Evolutionary conservation across 2,797 vertebrate species (phyloP).

Genomic region (Platyrinchus mystaceus): DNA sequence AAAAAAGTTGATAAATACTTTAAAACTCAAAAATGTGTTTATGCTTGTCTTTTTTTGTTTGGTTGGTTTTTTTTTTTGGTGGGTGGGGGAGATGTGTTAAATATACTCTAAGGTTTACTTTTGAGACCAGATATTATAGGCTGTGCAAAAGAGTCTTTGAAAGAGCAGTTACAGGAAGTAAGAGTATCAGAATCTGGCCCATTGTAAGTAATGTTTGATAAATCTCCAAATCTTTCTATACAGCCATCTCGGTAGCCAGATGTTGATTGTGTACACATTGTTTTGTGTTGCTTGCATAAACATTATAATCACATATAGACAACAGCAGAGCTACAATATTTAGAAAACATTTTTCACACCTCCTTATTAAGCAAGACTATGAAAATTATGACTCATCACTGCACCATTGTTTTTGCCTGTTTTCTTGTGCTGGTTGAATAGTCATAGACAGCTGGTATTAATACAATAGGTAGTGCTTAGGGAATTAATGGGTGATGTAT

Average conservation of each 20-base stretch:
- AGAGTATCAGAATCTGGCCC: constrained; percentile 20
- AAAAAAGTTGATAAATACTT: not conserved
- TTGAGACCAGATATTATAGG: not conserved
- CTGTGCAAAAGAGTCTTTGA: not conserved
- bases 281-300: constrained; percentile 90
- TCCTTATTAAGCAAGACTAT: constrained; percentile 91
- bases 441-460: constrained; percentile 88
- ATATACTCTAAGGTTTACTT: constrained; percentile 34
- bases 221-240: constrained; percentile 76
- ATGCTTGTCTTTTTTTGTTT: not conserved
- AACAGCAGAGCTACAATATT: constrained; percentile 91
- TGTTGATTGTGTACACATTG: constrained; percentile 90
- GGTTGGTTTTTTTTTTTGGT: no score
- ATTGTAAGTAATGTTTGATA: constrained; percentile 63
- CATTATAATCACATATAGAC: constrained; percentile 93
- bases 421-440: constrained; percentile 85
- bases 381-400: constrained; percentile 92
- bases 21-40: constrained; percentile 1
- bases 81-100: not conserved
- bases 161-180: not conserved
- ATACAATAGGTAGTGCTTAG: constrained; percentile 85
- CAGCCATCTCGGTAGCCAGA: constrained; percentile 82
- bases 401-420: constrained; percentile 85
- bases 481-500: constrained; percentile 86
- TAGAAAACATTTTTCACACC: constrained; percentile 95